A percentile compares a stretch with the other conserved stretches of the same genome.
Conservation (phyloP, 2,888 invertebrate genomes). For the Spilarctia lutea region DNA sequence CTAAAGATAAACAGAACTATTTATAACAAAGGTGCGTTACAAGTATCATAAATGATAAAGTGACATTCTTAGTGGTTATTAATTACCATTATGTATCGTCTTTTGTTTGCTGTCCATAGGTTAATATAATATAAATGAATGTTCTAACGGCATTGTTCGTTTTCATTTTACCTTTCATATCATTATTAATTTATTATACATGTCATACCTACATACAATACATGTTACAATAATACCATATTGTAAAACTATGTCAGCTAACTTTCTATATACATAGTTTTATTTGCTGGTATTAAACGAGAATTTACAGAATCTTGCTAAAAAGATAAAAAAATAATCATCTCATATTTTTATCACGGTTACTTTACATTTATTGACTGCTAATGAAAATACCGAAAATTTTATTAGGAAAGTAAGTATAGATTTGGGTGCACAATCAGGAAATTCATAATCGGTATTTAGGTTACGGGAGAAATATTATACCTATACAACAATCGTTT, state of each 20-base stretch:
- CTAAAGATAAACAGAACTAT: background rate
- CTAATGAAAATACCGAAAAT: no score
- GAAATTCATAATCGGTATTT: no score
- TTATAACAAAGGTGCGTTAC: background rate
- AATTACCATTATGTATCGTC: background rate
- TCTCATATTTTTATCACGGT: background rate
- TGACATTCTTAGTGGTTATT: slow-evolving; percentile 7
- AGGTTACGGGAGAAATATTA: background rate
- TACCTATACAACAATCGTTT: background rate
- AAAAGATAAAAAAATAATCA: background rate
- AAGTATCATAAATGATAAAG: background rate
- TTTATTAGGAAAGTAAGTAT: no score
- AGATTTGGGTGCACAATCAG: no score
- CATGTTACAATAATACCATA: background rate
- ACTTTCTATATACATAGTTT: background rate
- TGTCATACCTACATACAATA: background rate
- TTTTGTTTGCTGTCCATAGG: slow-evolving; percentile 3
- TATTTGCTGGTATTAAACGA: background rate
- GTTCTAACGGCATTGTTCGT: slow-evolving; percentile 3
- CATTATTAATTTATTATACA: background rate
- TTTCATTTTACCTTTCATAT: slow-evolving; percentile 12
- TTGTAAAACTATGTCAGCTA: background rate
- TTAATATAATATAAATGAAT: slow-evolving; percentile 5
- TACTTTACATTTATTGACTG: no score
- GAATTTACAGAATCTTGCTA: background rate